Base-by-base conservation (phyloP, 2,888 invertebrate species). In the Gastrophysa polygoni region DNA sequence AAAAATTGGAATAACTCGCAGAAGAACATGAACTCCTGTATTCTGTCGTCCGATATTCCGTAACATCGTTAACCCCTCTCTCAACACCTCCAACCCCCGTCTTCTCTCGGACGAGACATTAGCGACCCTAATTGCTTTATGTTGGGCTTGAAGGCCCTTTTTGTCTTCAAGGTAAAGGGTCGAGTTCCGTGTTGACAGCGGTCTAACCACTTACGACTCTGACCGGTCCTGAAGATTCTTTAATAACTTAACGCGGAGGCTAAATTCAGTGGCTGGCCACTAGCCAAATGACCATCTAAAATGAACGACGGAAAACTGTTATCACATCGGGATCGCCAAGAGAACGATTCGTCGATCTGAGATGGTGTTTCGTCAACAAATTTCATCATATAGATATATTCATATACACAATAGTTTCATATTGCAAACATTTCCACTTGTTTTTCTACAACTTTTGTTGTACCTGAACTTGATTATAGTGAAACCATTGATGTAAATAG, bases 31-130 rank as follows among this genome's bases (percentile, higher is more conserved):
- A 79, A 77, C 73, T 73, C 72, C n/a, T 61, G 78, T 77, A 78
- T 78, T 79, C 78, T 79, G 79, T 78, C 76, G 68, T 76, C 75
- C 75, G 74, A 76, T 76, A 77, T 74, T 74, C 76, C 66, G 74
- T 79, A 80, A 80, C 78, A 76, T 80, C 80, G 77, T 80, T 80
- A 80, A 77, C 50, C 46, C 28, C 46, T 34, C 48, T 24, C 51
- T 7, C 24, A 24, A 24, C 24, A 73, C 75, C 75, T 75, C 76
- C 74, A 74, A 76, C 73, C 70, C 72, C 73, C 76, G 77, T 77
- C 74, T n/a, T n/a, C n/a, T n/a, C n/a, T n/a, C 78, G 80, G 78
- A 78, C 80, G 79, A 79, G 79, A 80, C 80, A 80, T 80, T 80
- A 80, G 78, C 78, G 78, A 71, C 77, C 77, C 76, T 80, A 80